These are phyloP conservation scores for Smithornis capensis DNA, from an alignment of 2,113 vertebrate species.

Conservation along the genomic window DNA sequence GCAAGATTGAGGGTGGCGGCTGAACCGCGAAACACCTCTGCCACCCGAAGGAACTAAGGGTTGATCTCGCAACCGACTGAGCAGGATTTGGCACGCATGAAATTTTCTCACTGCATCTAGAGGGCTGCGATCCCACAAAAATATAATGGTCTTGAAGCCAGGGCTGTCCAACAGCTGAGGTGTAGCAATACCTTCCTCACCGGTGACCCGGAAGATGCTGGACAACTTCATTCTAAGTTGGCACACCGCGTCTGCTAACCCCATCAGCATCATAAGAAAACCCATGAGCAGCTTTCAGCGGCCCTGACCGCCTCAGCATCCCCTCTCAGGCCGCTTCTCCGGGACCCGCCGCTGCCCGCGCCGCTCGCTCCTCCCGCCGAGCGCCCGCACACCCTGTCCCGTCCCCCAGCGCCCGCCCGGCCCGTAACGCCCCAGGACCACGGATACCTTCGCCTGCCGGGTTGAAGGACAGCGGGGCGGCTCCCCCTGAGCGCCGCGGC, in stretches of 20 bases:
- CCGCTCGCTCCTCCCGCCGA: not conserved
- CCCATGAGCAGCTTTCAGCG: not conserved
- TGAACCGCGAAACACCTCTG: rapidly evolving
- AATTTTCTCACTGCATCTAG: rapidly evolving
- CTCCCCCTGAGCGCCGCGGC: not conserved
- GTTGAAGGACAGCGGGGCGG: not conserved
- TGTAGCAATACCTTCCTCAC: rapidly evolving
- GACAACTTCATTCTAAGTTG: rapidly evolving
- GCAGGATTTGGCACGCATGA: rapidly evolving
- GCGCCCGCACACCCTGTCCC: rapidly evolving
- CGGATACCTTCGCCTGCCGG: not conserved
- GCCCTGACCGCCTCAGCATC: rapidly evolving
- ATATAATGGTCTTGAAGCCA: rapidly evolving
- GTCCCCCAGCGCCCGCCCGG: not conserved
- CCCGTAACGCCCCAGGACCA: not conserved
- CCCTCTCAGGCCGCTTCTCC: not conserved
- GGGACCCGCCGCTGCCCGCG: not conserved
- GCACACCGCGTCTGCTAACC: rapidly evolving
- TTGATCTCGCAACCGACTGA: rapidly evolving
- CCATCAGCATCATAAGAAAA: rapidly evolving
- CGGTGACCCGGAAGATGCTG: rapidly evolving
- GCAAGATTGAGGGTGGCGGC: rapidly evolving
- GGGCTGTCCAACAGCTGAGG: rapidly evolving
- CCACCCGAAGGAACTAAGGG: no score
- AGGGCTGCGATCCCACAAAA: rapidly evolving